These are phyloP conservation scores for Drosophila quinaria DNA, from an alignment of 2,888 invertebrate species.

Conservation along the genomic window DNA sequence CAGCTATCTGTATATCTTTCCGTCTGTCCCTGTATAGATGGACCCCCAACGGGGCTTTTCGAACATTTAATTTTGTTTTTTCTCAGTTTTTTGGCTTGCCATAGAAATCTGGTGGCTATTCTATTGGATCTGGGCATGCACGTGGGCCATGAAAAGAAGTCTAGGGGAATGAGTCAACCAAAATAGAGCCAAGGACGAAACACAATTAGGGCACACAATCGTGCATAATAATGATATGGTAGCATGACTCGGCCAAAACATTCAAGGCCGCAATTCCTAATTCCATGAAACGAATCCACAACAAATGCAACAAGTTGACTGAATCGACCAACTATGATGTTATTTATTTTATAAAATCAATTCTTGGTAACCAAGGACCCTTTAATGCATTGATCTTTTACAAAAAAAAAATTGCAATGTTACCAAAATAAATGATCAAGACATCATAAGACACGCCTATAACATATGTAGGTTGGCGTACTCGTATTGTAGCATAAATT, in stretches of 20 bases:
- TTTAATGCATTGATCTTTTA: conserved; percentile 18
- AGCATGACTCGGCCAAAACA: conserved; percentile 62
- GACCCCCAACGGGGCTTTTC: conserved; percentile 71
- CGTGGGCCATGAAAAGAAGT: conserved; percentile 63
- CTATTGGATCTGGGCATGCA: conserved; percentile 66
- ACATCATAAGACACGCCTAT: not conserved
- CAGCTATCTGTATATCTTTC: conserved; percentile 49
- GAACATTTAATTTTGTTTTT: conserved; percentile 22
- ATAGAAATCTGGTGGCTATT: conserved; percentile 62
- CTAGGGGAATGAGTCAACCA: conserved; percentile 66
- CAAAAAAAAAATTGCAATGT: conserved; percentile 3
- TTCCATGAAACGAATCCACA: conserved; percentile 57
- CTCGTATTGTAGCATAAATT: not conserved
- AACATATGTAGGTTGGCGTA: not conserved
- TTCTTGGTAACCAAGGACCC: conserved; percentile 21
- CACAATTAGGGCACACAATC: conserved; percentile 70
- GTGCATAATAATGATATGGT: conserved; percentile 67
- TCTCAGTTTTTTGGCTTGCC: conserved; percentile 59
- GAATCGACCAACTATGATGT: conserved; percentile 28
- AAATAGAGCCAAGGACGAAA: conserved; percentile 63
- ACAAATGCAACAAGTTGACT: conserved; percentile 18
- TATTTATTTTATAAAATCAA: conserved; percentile 11
- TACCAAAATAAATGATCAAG: conserved; percentile 17
- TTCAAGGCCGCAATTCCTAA: conserved; percentile 30
- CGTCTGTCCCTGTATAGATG: conserved; percentile 18